Conservation (phyloP, 1,140 invertebrate genomes). For the Campodea augens region DNA sequence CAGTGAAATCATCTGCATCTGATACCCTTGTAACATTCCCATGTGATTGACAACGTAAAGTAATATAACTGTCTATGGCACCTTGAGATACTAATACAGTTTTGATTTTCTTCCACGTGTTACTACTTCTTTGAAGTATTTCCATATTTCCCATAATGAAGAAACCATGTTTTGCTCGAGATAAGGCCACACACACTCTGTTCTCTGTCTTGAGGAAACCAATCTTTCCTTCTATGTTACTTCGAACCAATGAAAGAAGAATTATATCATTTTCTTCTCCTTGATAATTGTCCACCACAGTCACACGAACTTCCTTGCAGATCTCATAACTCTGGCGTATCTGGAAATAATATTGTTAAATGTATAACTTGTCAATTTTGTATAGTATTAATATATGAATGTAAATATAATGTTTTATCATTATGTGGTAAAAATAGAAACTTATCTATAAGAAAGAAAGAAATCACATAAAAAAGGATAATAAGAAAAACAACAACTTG, state of each 20-base stretch:
- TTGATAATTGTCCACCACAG: constrained; percentile 33
- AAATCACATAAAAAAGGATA: no score
- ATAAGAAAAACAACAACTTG: no score
- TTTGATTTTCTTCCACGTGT: constrained; percentile 10
- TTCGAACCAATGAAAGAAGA: constrained; percentile 34
- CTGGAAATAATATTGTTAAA: neutral
- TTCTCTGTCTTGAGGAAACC: constrained; percentile 33
- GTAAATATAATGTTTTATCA: no score
- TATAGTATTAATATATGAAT: no score
- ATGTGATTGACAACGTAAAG: constrained; percentile 28
- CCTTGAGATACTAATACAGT: constrained; percentile 3
- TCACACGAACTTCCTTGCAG: constrained; percentile 16
- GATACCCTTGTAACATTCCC: constrained; percentile 20
- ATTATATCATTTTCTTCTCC: constrained; percentile 42
- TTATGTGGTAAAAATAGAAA: no score
- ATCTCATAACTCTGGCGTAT: constrained; percentile 4
- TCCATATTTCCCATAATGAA: constrained; percentile 35
- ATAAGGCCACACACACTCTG: constrained; percentile 34
- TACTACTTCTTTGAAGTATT: constrained; percentile 17
- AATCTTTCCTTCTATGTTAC: constrained; percentile 24
- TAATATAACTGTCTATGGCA: constrained; percentile 2
- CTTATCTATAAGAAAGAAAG: no score
- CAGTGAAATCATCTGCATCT: constrained; percentile 4
- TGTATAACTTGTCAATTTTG: neutral
- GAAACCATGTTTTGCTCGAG: constrained; percentile 33